phyloP scores from a whole-genome alignment of 2,888 invertebrate species.

The Villa cingulata region DNA sequence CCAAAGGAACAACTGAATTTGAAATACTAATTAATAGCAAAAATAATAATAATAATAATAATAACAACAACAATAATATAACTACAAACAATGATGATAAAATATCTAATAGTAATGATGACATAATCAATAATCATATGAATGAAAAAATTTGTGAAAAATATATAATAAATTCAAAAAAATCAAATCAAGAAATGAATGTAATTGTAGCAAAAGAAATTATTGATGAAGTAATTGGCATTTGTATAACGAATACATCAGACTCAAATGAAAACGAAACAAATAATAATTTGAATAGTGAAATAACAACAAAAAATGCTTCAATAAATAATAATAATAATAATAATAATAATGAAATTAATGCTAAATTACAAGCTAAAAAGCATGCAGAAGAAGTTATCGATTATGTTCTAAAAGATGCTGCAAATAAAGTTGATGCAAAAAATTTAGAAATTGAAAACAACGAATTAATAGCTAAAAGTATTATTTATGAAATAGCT shows the following conservation, averaged over 20 bases:
- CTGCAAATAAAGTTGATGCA: slow-evolving; percentile 15
- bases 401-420: slow-evolving; percentile 1
- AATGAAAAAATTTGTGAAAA: too few species aligned
- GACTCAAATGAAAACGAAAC: slow-evolving; percentile 4
- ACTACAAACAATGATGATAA: too few species aligned
- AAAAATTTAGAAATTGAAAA: slow-evolving; percentile 10
- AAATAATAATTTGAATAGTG: not conserved
- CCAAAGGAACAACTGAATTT: slow-evolving; percentile 11
- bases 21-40: too few species aligned
- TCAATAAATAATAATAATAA: not conserved
- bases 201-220: slow-evolving; percentile 26
- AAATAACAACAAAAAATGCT: not conserved
- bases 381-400: too few species aligned
- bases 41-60: slow-evolving; percentile 15
- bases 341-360: slow-evolving; percentile 9
- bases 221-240: slow-evolving; percentile 31
- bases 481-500: slow-evolving; percentile 16
- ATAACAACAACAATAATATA: slow-evolving; percentile 2
- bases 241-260: slow-evolving; percentile 16
- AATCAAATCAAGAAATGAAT: slow-evolving; percentile 14
- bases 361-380: slow-evolving; percentile 14
- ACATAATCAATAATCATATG: too few species aligned
- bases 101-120: too few species aligned
- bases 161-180: too few species aligned
- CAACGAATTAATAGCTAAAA: slow-evolving; percentile 20